Percentiles rank a stretch among this genome's conserved stretches.
These are phyloP conservation scores for Dyspetes luteomarginatus DNA, from an alignment of 2,888 invertebrate genomes.

Conservation along the genomic window DNA sequence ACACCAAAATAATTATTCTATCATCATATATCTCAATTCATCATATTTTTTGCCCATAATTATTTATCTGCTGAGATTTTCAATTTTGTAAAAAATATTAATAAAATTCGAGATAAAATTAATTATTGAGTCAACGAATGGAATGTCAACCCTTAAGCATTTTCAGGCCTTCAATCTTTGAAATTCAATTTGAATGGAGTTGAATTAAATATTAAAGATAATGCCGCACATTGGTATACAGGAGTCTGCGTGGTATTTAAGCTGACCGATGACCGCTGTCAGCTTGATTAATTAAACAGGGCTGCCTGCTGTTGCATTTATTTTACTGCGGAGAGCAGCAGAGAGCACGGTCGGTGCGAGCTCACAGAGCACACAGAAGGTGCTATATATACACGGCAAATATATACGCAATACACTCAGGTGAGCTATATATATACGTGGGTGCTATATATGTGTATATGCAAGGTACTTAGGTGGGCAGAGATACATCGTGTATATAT, in stretches of 20 bases:
- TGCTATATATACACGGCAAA: conserved; percentile 42
- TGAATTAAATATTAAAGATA: conserved; percentile 37
- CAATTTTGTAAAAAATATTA: neutral
- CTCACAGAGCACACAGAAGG: conserved; percentile 27
- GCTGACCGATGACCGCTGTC: conserved; percentile 75
- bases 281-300: conserved; percentile 77
- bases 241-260: conserved; percentile 75
- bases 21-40: neutral
- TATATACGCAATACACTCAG: conserved; percentile 63
- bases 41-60: neutral
- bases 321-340: conserved; percentile 70
- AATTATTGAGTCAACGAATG: too few species aligned
- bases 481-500: conserved; percentile 56
- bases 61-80: neutral
- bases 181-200: conserved; percentile 18
- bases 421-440: too few species aligned
- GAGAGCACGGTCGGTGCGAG: conserved; percentile 20
- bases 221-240: conserved; percentile 49
- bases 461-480: conserved; percentile 53
- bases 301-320: conserved; percentile 69
- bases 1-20: neutral
- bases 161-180: neutral
- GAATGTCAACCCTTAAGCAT: too few species aligned
- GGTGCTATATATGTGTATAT: neutral
- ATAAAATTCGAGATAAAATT: too few species aligned